Evolutionary conservation across 2,888 invertebrate species (phyloP).

Genomic region (Apodemia mormo): DNA sequence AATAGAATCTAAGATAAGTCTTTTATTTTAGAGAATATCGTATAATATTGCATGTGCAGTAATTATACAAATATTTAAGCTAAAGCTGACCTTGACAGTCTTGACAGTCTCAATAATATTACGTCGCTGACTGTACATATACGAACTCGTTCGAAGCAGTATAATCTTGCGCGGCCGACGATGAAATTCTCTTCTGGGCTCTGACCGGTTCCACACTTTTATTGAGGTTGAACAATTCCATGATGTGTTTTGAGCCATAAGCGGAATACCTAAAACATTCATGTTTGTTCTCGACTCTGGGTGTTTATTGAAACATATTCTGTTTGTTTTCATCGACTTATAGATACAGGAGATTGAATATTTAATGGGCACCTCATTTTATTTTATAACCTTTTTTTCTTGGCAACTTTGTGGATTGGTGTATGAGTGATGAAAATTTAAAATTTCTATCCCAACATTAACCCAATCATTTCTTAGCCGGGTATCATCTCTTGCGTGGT

Average conservation of each 20-base stretch:
- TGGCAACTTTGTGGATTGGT: no score
- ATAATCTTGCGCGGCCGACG: constrained; percentile 30
- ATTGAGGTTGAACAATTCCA: constrained; percentile 43
- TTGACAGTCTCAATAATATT: not conserved
- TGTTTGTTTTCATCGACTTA: not conserved
- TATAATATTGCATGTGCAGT: no score
- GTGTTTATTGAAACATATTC: not conserved
- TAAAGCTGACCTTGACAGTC: not conserved
- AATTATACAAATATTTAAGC: no score
- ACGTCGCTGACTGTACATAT: not conserved
- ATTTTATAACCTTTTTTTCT: no score
- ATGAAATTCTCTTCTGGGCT: constrained; percentile 38
- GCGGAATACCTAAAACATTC: constrained; percentile 22
- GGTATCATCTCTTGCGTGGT: no score
- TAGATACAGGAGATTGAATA: no score
- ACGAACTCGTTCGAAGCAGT: constrained; percentile 26
- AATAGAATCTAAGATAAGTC: no score
- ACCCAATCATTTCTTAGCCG: no score
- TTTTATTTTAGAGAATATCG: no score
- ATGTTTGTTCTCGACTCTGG: not conserved
- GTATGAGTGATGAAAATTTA: no score
- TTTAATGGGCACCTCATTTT: no score
- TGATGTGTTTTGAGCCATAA: constrained; percentile 39
- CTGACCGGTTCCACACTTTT: constrained; percentile 45
- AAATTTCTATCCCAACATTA: no score